Evolutionary conservation across 2,113 vertebrate genomes (phyloP).

Genomic region (Oncorhynchus kisutch): DNA sequence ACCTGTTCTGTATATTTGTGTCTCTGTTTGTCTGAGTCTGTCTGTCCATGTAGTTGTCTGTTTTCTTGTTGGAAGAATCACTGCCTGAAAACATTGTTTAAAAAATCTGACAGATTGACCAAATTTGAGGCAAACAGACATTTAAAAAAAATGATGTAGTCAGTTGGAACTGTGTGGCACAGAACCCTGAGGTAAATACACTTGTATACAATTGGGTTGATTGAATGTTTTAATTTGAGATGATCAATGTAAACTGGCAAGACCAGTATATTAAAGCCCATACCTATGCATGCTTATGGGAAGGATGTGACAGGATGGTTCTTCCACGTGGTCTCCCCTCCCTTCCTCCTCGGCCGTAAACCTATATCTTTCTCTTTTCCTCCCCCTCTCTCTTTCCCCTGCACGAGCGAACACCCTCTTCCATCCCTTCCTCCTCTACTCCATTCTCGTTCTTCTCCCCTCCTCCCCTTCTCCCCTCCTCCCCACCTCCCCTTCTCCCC

Average conservation of each 20-base stretch:
- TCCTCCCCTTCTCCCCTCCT: conserved; percentile 17
- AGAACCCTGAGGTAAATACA: conserved; percentile 35
- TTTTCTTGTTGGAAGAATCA: conserved; percentile 67
- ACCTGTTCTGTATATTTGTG: conserved; percentile 55
- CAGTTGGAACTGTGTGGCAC: conserved; percentile 53
- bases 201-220: conserved; percentile 21
- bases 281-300: conserved; percentile 75
- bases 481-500: no score
- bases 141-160: conserved; percentile 27
- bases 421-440: conserved; percentile 16
- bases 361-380: conserved; percentile 26
- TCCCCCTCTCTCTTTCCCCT: conserved; percentile 28
- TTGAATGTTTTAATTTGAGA: conserved; percentile 38
- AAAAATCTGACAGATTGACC: conserved; percentile 43
- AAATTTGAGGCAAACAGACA: conserved; percentile 50
- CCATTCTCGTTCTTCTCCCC: conserved; percentile 11
- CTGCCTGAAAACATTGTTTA: conserved; percentile 47
- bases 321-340: conserved; percentile 52
- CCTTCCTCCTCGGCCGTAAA: conserved; percentile 3
- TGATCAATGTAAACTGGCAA: conserved; percentile 41
- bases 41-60: conserved; percentile 54
- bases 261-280: conserved; percentile 53
- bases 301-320: conserved; percentile 63
- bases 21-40: conserved; percentile 46
- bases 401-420: background rate